phyloP scores from a whole-genome alignment of 1,140 invertebrate genomes.

The Musca vetustissima region DNA sequence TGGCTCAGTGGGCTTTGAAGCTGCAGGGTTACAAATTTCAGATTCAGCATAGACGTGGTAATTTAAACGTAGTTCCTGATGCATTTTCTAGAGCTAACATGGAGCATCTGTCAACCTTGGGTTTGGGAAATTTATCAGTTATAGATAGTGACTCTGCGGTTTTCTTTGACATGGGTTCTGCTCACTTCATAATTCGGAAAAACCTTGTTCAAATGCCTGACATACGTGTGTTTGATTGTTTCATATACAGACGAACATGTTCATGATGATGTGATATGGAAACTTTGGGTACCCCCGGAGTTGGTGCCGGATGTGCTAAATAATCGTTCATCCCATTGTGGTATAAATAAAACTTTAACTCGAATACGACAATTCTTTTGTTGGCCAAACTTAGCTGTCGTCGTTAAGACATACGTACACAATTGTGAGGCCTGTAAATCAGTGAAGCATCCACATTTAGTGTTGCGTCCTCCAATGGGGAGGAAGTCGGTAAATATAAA shows the following conservation, averaged over 20 bases:
- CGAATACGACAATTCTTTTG: too few species aligned
- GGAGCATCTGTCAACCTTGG: background rate
- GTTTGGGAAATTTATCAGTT: background rate
- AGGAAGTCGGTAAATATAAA: background rate
- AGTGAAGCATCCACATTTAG: slow-evolving; percentile 2
- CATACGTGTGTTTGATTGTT: background rate
- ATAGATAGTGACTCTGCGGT: background rate
- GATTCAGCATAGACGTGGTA: too few species aligned
- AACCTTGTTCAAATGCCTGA: background rate
- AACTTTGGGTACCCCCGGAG: background rate
- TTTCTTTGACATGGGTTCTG: slow-evolving; percentile 18
- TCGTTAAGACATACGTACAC: too few species aligned
- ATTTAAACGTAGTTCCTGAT: slow-evolving; percentile 49
- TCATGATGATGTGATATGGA: slow-evolving; percentile 9
- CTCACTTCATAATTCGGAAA: background rate
- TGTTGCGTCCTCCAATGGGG: background rate
- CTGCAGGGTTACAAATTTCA: slow-evolving; percentile 37
- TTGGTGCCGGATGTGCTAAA: background rate
- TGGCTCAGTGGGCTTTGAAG: slow-evolving; percentile 45
- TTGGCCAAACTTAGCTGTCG: too few species aligned
- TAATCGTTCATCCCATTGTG: background rate
- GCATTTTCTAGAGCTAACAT: slow-evolving; percentile 36
- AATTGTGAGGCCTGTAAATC: too few species aligned
- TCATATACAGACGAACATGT: background rate
- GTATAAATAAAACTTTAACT: too few species aligned